These are phyloP conservation scores for Girardinichthys multiradiatus DNA, from an alignment of 2,113 vertebrate species.

Conservation along the genomic window DNA sequence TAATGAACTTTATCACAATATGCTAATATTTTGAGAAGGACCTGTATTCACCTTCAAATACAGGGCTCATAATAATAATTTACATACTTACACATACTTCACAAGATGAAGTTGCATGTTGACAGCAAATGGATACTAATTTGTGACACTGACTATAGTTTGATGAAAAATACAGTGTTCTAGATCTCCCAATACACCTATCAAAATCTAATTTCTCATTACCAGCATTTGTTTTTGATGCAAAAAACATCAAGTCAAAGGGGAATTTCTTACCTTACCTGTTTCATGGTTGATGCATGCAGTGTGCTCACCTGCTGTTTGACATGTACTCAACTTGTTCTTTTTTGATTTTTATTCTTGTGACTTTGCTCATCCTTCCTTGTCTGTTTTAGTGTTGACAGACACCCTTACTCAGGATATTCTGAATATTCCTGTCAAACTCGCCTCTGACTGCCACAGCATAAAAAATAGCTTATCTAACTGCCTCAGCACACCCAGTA, in stretches of 20 bases:
- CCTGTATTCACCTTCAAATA: too few relatives aligned
- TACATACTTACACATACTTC: too few relatives aligned
- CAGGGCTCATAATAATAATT: too few relatives aligned
- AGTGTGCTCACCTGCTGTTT: constrained; percentile 39
- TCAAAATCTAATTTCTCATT: neutral
- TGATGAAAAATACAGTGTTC: too few relatives aligned
- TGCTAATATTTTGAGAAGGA: too few relatives aligned
- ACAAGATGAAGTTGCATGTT: too few relatives aligned
- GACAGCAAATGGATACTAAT: too few relatives aligned
- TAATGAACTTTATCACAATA: too few relatives aligned
- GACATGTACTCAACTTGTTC: neutral
- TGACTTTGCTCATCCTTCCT: constrained; percentile 6
- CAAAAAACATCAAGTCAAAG: constrained; percentile 15
- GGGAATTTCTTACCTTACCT: neutral
- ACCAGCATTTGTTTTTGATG: neutral
- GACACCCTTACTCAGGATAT: constrained; percentile 8
- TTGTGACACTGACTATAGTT: too few relatives aligned
- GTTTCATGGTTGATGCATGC: constrained; percentile 24
- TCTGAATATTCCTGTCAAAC: constrained; percentile 22
- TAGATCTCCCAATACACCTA: too few relatives aligned
- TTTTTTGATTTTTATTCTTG: constrained; percentile 24
- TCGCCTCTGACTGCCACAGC: constrained; percentile 11
- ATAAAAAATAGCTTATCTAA: constrained; percentile 3
- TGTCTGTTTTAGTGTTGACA: constrained; percentile 10
- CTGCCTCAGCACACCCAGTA: constrained; percentile 1